Evolutionary conservation across 1,140 invertebrate species (phyloP).

Genomic region (Adelges cooleyi): DNA sequence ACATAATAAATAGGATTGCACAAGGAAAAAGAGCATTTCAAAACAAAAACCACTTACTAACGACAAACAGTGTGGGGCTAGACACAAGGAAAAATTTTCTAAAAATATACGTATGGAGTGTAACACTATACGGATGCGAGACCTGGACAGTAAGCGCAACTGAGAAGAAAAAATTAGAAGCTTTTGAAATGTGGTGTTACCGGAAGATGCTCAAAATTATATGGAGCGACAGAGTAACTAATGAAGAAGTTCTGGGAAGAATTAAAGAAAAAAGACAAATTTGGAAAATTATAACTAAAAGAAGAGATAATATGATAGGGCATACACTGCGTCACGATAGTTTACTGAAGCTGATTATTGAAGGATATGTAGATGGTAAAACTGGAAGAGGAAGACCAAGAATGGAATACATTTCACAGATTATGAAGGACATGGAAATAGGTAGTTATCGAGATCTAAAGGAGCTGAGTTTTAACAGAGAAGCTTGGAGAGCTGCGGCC

Average conservation of each 20-base stretch:
- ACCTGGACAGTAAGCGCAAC: slow-evolving; percentile 22
- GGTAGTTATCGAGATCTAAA: background rate
- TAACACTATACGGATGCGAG: slow-evolving; percentile 18
- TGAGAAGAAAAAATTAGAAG: slow-evolving; percentile 22
- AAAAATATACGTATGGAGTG: slow-evolving; percentile 23
- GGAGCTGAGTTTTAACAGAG: background rate
- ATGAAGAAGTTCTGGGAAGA: slow-evolving; percentile 27
- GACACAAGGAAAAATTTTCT: slow-evolving; percentile 25
- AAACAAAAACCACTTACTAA: too few relatives aligned
- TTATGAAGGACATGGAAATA: background rate
- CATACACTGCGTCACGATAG: slow-evolving; percentile 15
- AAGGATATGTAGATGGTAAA: slow-evolving; percentile 6
- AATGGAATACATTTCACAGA: background rate
- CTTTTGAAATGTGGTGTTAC: slow-evolving; percentile 27
- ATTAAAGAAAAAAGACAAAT: slow-evolving; percentile 16
- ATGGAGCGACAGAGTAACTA: slow-evolving; percentile 25
- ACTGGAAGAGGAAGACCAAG: background rate
- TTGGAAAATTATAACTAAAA: too few relatives aligned
- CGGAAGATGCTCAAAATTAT: slow-evolving; percentile 17
- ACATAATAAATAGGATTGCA: too few relatives aligned
- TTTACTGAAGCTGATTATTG: slow-evolving; percentile 7
- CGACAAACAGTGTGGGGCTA: too few relatives aligned
- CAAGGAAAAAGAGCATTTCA: too few relatives aligned
- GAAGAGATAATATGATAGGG: background rate
- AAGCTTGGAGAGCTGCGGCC: background rate